Percentiles rank a stretch among this genome's conserved stretches.
Conservation (phyloP, 2,888 invertebrate species). For the Pristionchus japonicus region DNA sequence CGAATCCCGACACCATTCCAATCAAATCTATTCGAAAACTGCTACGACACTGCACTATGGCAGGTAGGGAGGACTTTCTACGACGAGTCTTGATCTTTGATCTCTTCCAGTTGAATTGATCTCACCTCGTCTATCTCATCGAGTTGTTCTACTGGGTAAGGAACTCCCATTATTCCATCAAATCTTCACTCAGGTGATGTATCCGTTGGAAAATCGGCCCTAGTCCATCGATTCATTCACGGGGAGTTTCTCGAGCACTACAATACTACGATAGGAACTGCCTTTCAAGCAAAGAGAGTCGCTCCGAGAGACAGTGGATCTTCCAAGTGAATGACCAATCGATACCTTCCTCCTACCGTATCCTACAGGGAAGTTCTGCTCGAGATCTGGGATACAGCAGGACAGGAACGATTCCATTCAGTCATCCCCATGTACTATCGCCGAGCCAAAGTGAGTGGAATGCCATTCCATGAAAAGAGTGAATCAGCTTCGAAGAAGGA, state of each 20-base stretch:
- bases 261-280: slow-evolving; percentile 29
- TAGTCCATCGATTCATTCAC: slow-evolving; percentile 14
- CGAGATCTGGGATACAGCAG: slow-evolving; percentile 40
- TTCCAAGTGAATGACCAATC: background rate
- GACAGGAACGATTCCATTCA: slow-evolving; percentile 38
- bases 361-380: slow-evolving; percentile 2
- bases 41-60: background rate
- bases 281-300: slow-evolving; percentile 18
- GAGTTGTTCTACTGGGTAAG: background rate
- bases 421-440: slow-evolving; percentile 31
- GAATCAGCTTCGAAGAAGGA: background rate
- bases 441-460: background rate
- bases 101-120: background rate
- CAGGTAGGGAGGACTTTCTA: background rate
- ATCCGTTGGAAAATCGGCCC: slow-evolving; percentile 29
- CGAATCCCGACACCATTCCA: background rate
- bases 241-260: slow-evolving; percentile 22
- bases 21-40: background rate
- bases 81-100: background rate
- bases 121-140: background rate
- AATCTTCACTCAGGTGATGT: background rate
- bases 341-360: background rate
- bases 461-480: background rate
- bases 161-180: background rate
- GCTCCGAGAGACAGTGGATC: background rate